A percentile compares a stretch with the other conserved stretches of the same genome.
Conservation (phyloP, 1,140 invertebrate genomes). For the Chelonus insularis region DNA sequence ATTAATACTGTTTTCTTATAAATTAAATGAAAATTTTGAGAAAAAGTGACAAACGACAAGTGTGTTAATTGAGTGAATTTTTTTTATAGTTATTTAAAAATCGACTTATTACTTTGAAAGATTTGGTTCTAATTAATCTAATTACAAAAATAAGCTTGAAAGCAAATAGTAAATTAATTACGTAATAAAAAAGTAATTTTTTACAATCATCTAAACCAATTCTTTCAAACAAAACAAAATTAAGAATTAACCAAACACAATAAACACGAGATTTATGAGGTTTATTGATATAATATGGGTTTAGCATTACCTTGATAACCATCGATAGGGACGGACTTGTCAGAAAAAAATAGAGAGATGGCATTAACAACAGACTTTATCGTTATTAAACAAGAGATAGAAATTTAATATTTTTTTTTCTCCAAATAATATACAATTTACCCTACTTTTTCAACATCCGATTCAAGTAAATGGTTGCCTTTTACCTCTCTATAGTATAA, state of each 20-base stretch:
- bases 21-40: background rate
- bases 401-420: conserved; percentile 43
- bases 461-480: conserved; percentile 46
- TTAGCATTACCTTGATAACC: conserved; percentile 61
- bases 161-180: background rate
- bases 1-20: no score
- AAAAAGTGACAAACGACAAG: background rate
- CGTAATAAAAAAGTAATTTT: background rate
- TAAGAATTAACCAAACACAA: no score
- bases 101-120: conserved; percentile 49
- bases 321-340: conserved; percentile 61
- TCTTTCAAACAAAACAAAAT: conserved; percentile 42
- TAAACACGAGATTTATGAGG: conserved; percentile 48
- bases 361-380: conserved; percentile 61
- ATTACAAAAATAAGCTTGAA: background rate
- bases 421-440: background rate
- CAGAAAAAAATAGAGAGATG: conserved; percentile 61
- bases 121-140: conserved; percentile 40
- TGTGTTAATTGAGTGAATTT: background rate
- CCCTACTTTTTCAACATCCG: conserved; percentile 9
- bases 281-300: conserved; percentile 61
- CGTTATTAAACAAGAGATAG: conserved; percentile 55
- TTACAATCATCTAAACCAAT: background rate
- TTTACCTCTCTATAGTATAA: background rate
- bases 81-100: conserved; percentile 42